A percentile compares a stretch with the other conserved stretches of the same genome.
Evolutionary conservation across 2,888 invertebrate genomes (phyloP).

Genomic region (Alviniconcha strummeri): DNA sequence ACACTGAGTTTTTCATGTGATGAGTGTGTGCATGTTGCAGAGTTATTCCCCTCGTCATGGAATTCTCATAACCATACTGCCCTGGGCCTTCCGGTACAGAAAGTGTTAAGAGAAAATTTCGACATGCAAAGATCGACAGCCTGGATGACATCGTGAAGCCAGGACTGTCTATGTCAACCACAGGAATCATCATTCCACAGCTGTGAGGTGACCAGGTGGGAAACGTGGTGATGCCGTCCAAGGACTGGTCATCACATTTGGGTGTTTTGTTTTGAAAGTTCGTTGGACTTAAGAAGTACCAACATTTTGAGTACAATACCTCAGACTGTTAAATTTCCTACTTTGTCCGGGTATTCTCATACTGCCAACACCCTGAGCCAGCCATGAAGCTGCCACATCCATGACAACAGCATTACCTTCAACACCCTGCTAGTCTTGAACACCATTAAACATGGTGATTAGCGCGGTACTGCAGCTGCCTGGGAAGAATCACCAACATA

Average conservation of each 20-base stretch:
- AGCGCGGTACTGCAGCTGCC: neutral
- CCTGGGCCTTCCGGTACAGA: neutral
- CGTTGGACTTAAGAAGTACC: too few relatives aligned
- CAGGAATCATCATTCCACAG: conserved; percentile 17
- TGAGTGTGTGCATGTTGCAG: neutral
- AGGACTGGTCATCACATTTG: too few relatives aligned
- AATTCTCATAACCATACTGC: neutral
- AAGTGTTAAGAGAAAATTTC: neutral
- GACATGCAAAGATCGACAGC: conserved; percentile 24
- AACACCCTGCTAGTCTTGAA: too few relatives aligned
- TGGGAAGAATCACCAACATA: neutral
- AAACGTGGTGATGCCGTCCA: too few relatives aligned
- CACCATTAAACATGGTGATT: neutral
- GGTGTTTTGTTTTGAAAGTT: too few relatives aligned
- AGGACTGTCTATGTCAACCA: conserved; percentile 17
- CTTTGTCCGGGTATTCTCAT: too few relatives aligned
- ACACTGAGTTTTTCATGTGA: neutral
- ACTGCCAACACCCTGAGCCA: too few relatives aligned
- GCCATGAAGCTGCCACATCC: too few relatives aligned
- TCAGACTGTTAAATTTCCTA: too few relatives aligned
- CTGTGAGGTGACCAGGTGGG: conserved; percentile 30
- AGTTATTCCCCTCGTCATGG: conserved; percentile 1
- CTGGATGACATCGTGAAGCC: conserved; percentile 34
- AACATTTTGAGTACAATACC: too few relatives aligned
- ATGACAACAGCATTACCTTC: too few relatives aligned